Conservation (phyloP, 2,113 vertebrate species). For the Pongo pygmaeus region DNA sequence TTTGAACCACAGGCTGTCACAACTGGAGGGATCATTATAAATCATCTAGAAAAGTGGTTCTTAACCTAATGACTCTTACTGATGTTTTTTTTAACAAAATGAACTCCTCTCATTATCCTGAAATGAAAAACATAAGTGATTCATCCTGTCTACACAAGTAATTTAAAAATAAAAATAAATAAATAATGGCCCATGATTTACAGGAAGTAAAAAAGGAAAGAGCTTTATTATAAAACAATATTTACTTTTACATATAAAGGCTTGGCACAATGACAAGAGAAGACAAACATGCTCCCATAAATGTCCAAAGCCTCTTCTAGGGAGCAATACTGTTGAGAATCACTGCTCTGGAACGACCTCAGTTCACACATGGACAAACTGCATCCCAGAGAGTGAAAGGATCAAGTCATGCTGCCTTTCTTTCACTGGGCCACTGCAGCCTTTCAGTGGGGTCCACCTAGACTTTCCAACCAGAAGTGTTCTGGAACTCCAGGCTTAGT, state of each 20-base stretch:
- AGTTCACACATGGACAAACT: not conserved
- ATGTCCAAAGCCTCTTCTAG: constrained; percentile 17
- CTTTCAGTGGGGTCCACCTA: not conserved
- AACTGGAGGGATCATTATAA: not conserved
- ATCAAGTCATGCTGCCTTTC: not conserved
- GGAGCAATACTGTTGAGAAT: not conserved
- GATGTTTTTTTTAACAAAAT: not conserved
- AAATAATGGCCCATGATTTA: not conserved
- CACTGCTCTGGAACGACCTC: not conserved
- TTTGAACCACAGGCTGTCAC: not conserved
- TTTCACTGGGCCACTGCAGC: not conserved
- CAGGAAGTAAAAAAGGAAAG: not conserved
- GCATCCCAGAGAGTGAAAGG: not conserved
- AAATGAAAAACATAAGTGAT: constrained; percentile 1
- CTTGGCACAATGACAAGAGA: not conserved
- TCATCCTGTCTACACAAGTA: not conserved
- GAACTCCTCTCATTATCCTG: not conserved
- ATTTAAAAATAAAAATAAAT: not conserved
- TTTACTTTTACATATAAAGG: constrained; percentile 5
- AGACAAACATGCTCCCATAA: not conserved
- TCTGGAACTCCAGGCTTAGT: not conserved
- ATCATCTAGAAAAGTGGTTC: not conserved
- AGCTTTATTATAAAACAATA: not conserved
- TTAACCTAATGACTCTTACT: constrained; percentile 6
- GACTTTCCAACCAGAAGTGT: not conserved